Evolutionary conservation across 2,888 invertebrate genomes (phyloP), one percentile per base, ranked within the genome.

Genomic region (Lathronympha strigana): DNA sequence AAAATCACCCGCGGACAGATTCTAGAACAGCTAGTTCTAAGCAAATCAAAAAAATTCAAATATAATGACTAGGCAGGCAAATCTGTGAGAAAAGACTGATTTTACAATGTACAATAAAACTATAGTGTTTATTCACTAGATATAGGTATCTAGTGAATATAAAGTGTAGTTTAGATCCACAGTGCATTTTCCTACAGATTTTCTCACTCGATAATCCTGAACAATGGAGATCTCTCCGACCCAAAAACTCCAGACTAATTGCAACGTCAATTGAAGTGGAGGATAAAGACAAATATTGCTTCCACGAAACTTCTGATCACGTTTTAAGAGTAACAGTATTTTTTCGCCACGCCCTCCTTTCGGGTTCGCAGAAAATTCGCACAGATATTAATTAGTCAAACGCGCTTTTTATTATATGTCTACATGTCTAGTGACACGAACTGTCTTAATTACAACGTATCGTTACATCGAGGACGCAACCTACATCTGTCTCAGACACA

Each of bases 401-500:
- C 51, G 78, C 76, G 74, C 38, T 73, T 73, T 77, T 76, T 74
- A 73, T 77, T 75, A 80, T 77, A 72, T 69, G 76, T 76, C 73
- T 76, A 80, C 78, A 72, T 69, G 76, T 76, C 73, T 76, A 76
- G 76, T 75, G 81, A 80, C 83, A 78, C 77, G 71, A 76, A 76
- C 72, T 76, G 69, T 80, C 76, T 84, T 82, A 82, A 86, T 87
- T 85, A 80, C 76, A 71, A 68, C 69, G 67, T 63, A 73, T 74
- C 73, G 74, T 78, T 70, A 69, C 71, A 82, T 77, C 71, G 78
- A 75, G 87, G 79, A 74, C 83, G 71, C 75, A 82, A 73, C 86
- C 87, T 77, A 86, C 78, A 83, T 87, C 80, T 84, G 87, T 84
- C 83, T 73, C 81, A 76, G 81, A 80, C 78, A 78, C 72, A 68